Base-by-base conservation (phyloP, 2,797 vertebrate species). In the Dermochelys coriacea region DNA sequence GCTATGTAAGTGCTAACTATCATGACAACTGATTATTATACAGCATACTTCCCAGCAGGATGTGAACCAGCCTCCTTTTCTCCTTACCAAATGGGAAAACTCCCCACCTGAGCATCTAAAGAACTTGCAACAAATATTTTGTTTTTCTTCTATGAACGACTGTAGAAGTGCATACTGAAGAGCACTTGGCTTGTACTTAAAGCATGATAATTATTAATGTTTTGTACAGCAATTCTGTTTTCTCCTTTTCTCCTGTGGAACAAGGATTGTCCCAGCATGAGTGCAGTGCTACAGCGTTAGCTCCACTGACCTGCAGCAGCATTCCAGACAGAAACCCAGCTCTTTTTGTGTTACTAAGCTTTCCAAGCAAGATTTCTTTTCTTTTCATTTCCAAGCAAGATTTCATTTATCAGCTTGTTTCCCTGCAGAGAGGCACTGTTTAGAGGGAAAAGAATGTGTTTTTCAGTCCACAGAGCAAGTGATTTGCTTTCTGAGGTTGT, bases 391-490 rank as follows among this genome's bases (percentile, higher is more conserved):
- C 0, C 1, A 82, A 90, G 91, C 83, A 84, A 71, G 74, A 21
- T 86, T 31, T 93, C 93, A 87, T 93, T 86, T 93, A 57, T 86
- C 5, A 0, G 59, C 68, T 89, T 87, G 57, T 93, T 93, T 96
- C 83, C 90, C 93, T 91, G 91, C 90, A 88, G 84, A 93, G 95
- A 82, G 83, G 83, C 92, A 81, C 54, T 1, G 31, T 74, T 84
- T 95, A 80, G 87, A 91, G 82, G 90, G 74, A 83, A 88, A 95
- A 75, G 78, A 93, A 90, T 90, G 90, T 79, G 92, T 85, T 96
- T 97, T 95, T 94, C 45, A 80, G 90, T 95, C 93, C 85, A 14
- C 77, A 79, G 94, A 97, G 82, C 88, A 88, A 57, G 84, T 82
- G 85, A 91, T 93, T 94, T 91, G 86, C 93, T 96, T 94, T 93